Base-by-base conservation (phyloP, 2,888 invertebrate species). In the Drymonia ruficornis region DNA sequence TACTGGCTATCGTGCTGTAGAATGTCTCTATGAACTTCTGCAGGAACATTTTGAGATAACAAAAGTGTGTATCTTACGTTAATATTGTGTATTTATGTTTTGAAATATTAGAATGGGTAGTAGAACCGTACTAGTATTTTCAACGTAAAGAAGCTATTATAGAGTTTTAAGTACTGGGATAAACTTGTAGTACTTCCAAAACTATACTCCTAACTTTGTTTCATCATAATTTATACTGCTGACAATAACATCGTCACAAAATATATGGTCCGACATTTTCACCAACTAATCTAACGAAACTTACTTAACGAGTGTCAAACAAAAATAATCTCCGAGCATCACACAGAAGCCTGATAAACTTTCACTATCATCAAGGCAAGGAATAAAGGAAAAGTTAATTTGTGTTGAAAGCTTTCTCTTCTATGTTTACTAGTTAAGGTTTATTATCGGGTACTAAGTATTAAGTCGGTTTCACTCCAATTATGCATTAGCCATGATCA, bases 371-470 rank as follows among this genome's bases (percentile, higher is more conserved):
- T 19, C 43, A 12, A 12, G 13, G 12, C 19, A 43, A 13, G 18
- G 18, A 3, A 1, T 43, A 43, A 59, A 53, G 50, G 50, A 49
- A 57, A 63, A 65, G 48, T 47, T 65, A 65, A 68, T 68, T 59
- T 52, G 47, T 58, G 58, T 61, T 71, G 63, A 60, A 65, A 71
- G 70, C 68, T 62, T 65, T 52, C 43, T 56, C 16, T 51, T 16
- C 16, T 36, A 50, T 50, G 52, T 50, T 56, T 56, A 66, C 36
- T 49, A 61, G 52, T 57, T 51, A 52, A 52, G 50, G 62, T 57
- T 40, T 52, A 56, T 52, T 55, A 55, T 28, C 44, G 16, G 31
- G 44, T 15, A 56, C 45, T 55, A 43, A 43, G 43, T 43, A 16
- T 40, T n/a, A n/a, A n/a, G n/a, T n/a, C n/a, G 36, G 13, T 15